Evolutionary conservation across 2,888 invertebrate genomes (phyloP), one percentile per base, ranked within the genome.

Genomic region (Luperina nickerlii): DNA sequence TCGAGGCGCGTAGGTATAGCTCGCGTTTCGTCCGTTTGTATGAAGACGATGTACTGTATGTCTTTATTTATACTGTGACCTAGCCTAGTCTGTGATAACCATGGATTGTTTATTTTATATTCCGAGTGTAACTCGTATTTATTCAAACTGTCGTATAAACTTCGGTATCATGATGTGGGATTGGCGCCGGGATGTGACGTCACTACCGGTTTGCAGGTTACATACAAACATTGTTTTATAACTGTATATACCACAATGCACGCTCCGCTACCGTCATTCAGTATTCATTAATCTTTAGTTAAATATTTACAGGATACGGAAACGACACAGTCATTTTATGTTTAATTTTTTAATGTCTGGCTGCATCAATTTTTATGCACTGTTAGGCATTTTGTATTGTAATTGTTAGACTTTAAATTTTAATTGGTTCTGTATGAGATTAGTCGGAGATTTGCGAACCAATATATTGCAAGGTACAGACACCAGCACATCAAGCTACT

Each of bases 231-330:
- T 66, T 62, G 70, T 63, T 65, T 67, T 62, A 62, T 68, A 71
- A 78, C 66, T 74, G 48, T 75, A 60, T 76, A 65, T 20, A 45
- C 70, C 75, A 76, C 54, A 76, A 38, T 68, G 60, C 65, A 85
- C 51, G 79, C 74, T 38, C 32, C 32, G 67, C 54, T 83, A 60
- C 48, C 42, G 5, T 42, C 66, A 83, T 74, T 79, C 79, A 57
- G 65, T 67, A 70, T 84, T 84, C 51, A 84, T 84, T 84, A 54
- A 80, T 76, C 74, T 84, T 81, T 76, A 27, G 74, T 81, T 74
- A 74, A 85, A 79, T 76, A 84, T 84, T 79, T 65, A 75, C 71
- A 45, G 74, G 42, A 72, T 8, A 38, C 24, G 38, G 57, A 63
- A 69, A 27, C 57, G 42, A 62, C 24, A 54, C 27, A 27, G 65